Evolutionary conservation across 1,140 invertebrate genomes (phyloP).

Genomic region (Polypedilum vanderplanki): DNA sequence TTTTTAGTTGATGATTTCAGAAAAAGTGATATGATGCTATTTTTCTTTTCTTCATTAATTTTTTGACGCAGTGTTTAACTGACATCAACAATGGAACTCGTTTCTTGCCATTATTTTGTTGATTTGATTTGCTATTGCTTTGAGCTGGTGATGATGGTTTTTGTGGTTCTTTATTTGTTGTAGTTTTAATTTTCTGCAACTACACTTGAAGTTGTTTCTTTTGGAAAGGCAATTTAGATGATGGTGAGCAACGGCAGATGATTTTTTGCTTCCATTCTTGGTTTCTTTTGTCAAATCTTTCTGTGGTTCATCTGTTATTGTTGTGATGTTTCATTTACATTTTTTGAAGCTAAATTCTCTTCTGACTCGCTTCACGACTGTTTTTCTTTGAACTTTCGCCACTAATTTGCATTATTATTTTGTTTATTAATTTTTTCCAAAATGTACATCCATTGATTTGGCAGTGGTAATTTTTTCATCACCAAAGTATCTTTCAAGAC

Average conservation of each 20-base stretch:
- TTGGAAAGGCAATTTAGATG: too few relatives aligned
- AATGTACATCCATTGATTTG: conserved; percentile 51
- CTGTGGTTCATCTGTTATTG: too few relatives aligned
- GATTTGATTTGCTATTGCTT: conserved; percentile 35
- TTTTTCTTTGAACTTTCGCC: neutral
- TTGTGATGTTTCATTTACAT: too few relatives aligned
- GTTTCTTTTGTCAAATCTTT: too few relatives aligned
- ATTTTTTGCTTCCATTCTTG: too few relatives aligned
- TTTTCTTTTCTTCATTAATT: conserved; percentile 38
- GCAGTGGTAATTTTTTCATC: conserved; percentile 48
- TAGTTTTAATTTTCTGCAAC: too few relatives aligned
- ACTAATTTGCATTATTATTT: neutral
- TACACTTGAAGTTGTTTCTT: too few relatives aligned
- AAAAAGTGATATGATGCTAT: conserved; percentile 50
- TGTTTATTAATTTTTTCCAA: conserved; percentile 41
- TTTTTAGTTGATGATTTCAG: conserved; percentile 40
- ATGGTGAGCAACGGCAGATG: too few relatives aligned
- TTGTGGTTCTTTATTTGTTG: too few relatives aligned
- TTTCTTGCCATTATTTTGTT: conserved; percentile 41
- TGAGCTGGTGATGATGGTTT: conserved; percentile 31
- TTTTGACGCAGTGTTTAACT: conserved; percentile 38
- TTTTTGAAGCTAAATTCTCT: too few relatives aligned
- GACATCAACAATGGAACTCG: conserved; percentile 41
- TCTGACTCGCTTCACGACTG: too few relatives aligned
- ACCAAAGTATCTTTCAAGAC: conserved; percentile 48